phyloP scores from a whole-genome alignment of 2,113 vertebrate species.

The Rhea americana region DNA sequence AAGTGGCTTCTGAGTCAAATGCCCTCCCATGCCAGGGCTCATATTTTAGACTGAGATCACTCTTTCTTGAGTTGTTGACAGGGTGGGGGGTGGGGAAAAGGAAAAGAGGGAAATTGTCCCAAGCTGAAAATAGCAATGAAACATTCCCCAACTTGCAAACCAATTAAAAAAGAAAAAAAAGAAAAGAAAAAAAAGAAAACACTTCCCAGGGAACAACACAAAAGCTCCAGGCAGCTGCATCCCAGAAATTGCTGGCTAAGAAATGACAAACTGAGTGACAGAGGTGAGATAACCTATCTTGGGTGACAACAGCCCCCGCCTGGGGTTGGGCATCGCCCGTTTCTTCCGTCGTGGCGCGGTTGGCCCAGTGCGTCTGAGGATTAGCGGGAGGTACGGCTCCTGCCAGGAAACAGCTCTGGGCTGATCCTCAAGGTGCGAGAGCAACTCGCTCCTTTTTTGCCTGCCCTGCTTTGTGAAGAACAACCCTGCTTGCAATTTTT shows the following conservation, averaged over 20 bases:
- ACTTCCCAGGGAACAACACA: slow-evolving; percentile 26
- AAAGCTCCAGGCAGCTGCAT: slow-evolving; percentile 5
- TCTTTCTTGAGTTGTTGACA: slow-evolving; percentile 60
- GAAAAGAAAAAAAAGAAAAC: slow-evolving; percentile 12
- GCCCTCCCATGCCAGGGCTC: slow-evolving; percentile 48
- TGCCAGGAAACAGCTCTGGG: background rate
- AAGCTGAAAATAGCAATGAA: slow-evolving; percentile 56
- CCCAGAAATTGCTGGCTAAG: background rate
- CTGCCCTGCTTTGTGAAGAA: background rate
- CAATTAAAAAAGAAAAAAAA: slow-evolving; percentile 23
- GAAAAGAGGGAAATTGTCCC: slow-evolving; percentile 1
- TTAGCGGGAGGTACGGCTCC: background rate
- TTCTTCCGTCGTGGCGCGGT: background rate
- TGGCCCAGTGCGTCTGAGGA: background rate
- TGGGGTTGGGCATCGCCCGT: background rate
- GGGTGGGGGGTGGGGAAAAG: background rate
- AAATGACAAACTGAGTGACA: accelerated
- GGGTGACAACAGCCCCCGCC: background rate
- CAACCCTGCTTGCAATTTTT: background rate
- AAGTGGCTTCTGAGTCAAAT: slow-evolving; percentile 70
- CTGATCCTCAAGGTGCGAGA: background rate
- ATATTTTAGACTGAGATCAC: slow-evolving; percentile 63
- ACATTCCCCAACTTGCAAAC: slow-evolving; percentile 45
- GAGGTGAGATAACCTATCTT: background rate
- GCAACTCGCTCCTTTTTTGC: background rate